Conservation (phyloP, 2,113 vertebrate species). For the Chelonoidis abingdonii region DNA sequence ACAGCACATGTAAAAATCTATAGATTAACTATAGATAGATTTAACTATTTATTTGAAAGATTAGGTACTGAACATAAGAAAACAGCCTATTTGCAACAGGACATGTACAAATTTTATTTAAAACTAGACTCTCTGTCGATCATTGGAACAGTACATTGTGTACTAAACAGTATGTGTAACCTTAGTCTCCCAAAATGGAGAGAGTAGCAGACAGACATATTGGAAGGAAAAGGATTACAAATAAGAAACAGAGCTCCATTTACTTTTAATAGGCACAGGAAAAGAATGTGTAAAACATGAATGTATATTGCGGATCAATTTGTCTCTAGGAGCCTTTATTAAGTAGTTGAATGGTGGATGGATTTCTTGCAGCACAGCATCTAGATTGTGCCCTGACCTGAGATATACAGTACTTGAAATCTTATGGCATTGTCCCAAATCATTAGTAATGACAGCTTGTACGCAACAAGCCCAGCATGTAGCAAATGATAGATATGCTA, state of each 20-base stretch:
- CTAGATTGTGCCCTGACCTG: constrained; percentile 51
- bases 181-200: not conserved
- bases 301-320: not conserved
- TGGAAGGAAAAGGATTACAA: not conserved
- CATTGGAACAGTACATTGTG: not conserved
- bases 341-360: not conserved
- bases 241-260: not conserved
- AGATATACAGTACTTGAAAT: constrained; percentile 32
- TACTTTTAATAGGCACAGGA: not conserved
- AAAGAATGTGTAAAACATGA: not conserved
- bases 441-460: constrained; percentile 64
- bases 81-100: not conserved
- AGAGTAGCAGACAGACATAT: not conserved
- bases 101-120: not conserved
- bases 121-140: not conserved
- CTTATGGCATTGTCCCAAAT: constrained; percentile 45
- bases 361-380: constrained; percentile 1
- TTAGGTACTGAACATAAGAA: not conserved
- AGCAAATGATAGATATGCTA: constrained; percentile 60
- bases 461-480: constrained; percentile 52
- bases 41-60: not conserved
- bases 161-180: not conserved
- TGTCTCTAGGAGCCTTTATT: constrained; percentile 30
- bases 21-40: not conserved
- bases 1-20: not conserved